These are phyloP conservation scores for Odontesthes bonariensis DNA, from an alignment of 2,113 vertebrate genomes.

Conservation along the genomic window DNA sequence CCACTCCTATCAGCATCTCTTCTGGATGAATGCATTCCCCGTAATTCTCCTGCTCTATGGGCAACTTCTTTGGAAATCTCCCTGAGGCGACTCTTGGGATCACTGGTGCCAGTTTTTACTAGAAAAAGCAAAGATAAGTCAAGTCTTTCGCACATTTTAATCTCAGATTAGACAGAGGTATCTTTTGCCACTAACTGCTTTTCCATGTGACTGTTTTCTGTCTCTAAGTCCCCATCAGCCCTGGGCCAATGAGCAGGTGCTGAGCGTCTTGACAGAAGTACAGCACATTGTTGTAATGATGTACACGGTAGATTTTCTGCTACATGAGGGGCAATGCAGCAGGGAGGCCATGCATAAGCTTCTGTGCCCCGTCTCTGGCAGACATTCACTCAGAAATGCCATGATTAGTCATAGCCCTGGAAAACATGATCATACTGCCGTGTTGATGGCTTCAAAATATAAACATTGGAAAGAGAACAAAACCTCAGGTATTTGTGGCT, in stretches of 20 bases:
- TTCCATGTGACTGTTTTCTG: conserved; percentile 5
- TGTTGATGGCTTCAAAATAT: conserved; percentile 28
- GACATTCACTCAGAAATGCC: conserved; percentile 27
- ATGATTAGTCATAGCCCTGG: conserved; percentile 22
- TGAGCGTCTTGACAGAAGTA: conserved; percentile 21
- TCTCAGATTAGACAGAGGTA: conserved; percentile 10
- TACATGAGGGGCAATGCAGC: conserved; percentile 30
- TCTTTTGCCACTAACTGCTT: conserved; percentile 26
- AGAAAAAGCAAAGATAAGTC: conserved; percentile 34
- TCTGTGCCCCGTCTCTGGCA: conserved; percentile 18
- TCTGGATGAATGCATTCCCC: conserved; percentile 81
- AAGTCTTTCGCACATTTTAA: conserved; percentile 18
- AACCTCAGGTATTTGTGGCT: background rate
- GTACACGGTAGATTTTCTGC: conserved; percentile 26
- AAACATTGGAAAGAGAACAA: conserved; percentile 1
- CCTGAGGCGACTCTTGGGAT: conserved; percentile 85
- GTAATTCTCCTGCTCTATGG: conserved; percentile 86
- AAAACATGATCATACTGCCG: conserved; percentile 7
- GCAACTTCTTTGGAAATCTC: conserved; percentile 91
- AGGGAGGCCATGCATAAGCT: conserved; percentile 18
- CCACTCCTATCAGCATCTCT: conserved; percentile 84
- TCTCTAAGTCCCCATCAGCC: conserved; percentile 20
- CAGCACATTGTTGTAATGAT: conserved; percentile 37
- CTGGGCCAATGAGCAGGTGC: conserved; percentile 44
- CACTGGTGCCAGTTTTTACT: conserved; percentile 84